These are phyloP conservation scores for Nasonia oneida DNA, from an alignment of 2,888 invertebrate species.

Conservation along the genomic window DNA sequence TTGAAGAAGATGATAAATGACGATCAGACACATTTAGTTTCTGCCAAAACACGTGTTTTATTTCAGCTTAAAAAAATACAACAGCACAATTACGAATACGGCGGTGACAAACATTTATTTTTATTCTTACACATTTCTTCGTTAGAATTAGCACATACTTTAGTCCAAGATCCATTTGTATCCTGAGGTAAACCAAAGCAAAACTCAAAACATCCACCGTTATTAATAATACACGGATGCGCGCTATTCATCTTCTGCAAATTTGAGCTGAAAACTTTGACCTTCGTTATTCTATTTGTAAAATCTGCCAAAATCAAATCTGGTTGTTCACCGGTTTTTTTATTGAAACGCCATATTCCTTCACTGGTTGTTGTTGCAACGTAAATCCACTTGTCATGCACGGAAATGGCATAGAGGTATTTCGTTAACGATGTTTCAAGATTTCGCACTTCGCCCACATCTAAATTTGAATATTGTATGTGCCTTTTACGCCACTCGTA, in stretches of 20 bases:
- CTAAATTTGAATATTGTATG: constrained; percentile 39
- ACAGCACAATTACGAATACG: neutral
- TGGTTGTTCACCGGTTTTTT: constrained; percentile 19
- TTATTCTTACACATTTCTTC: neutral
- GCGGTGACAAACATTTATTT: constrained; percentile 8
- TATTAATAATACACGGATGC: constrained; percentile 32
- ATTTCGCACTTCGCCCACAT: constrained; percentile 21
- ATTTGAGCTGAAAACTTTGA: constrained; percentile 39
- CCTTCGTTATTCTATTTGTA: constrained; percentile 51
- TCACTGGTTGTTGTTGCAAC: constrained; percentile 13
- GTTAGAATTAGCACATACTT: constrained; percentile 5
- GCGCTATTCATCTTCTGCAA: neutral
- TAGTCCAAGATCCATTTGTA: constrained; percentile 30
- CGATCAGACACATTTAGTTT: constrained; percentile 15
- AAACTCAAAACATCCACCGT: constrained; percentile 39
- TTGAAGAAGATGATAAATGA: neutral
- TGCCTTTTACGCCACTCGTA: constrained; percentile 31
- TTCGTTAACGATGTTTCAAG: constrained; percentile 20
- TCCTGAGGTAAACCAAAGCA: constrained; percentile 27
- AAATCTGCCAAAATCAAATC: constrained; percentile 51
- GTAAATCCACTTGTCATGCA: constrained; percentile 54
- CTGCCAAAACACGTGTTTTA: constrained; percentile 8
- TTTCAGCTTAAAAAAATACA: constrained; percentile 7
- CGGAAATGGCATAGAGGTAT: constrained; percentile 25
- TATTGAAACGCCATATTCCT: constrained; percentile 55